Evolutionary conservation across 2,113 vertebrate species (phyloP).

Genomic region (Ia io): DNA sequence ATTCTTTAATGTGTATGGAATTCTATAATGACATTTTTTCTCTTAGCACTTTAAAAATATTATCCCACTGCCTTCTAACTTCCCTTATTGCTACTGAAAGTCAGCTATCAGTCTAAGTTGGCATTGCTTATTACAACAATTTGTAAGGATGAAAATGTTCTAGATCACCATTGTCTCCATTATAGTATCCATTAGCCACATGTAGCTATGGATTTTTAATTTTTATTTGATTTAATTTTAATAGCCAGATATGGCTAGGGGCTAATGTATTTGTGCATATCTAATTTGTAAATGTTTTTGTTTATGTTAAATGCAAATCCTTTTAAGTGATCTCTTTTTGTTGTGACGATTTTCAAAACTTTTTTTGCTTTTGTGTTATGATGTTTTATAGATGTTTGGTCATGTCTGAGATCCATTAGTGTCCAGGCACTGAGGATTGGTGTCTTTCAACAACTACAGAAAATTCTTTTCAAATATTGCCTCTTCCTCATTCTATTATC

Average conservation of each 20-base stretch:
- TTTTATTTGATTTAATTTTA: not conserved
- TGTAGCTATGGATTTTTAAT: not conserved
- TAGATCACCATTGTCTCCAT: not conserved
- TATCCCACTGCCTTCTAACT: not conserved
- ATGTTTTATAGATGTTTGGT: conserved; percentile 1
- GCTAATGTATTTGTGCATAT: not conserved
- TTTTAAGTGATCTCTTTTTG: conserved; percentile 35
- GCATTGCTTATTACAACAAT: not conserved
- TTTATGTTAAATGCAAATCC: conserved; percentile 6
- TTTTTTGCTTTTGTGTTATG: not conserved
- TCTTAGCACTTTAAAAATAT: not conserved
- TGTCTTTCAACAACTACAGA: conserved; percentile 1
- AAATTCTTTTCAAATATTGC: not conserved
- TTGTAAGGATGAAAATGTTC: not conserved
- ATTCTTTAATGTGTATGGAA: not conserved
- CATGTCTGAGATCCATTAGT: not conserved
- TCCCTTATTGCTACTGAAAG: not conserved
- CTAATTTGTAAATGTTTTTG: not conserved
- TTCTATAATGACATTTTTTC: not conserved
- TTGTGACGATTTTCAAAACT: not conserved
- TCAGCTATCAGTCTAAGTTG: not conserved
- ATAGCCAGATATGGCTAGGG: not conserved
- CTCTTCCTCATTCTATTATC: conserved; percentile 5
- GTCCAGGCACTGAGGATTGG: not conserved
- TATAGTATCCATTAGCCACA: not conserved